Percentiles rank a stretch among this genome's conserved stretches.
These are phyloP conservation scores for Diogma glabrata DNA, from an alignment of 2,888 invertebrate genomes.

Conservation along the genomic window DNA sequence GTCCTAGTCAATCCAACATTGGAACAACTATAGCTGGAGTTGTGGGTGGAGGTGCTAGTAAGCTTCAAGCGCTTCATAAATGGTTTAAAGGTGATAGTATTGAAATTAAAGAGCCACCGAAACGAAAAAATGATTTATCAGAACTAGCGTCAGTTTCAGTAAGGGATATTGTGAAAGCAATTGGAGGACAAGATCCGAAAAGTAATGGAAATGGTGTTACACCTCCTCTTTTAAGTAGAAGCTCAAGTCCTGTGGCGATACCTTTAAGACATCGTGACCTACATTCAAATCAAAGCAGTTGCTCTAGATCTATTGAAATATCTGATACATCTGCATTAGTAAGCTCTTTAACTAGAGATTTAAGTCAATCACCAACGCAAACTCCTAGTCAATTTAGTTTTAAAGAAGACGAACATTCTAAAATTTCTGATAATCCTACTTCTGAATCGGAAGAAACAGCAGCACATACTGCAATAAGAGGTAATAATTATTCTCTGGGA, in stretches of 20 bases:
- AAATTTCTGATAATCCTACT: slow-evolving; percentile 27
- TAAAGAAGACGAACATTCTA: slow-evolving; percentile 21
- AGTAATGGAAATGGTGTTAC: slow-evolving; percentile 70
- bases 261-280: slow-evolving; percentile 32
- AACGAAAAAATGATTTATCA: slow-evolving; percentile 35
- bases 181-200: slow-evolving; percentile 52
- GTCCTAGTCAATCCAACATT: slow-evolving; percentile 27
- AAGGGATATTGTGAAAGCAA: slow-evolving; percentile 59
- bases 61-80: slow-evolving; percentile 35
- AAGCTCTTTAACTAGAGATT: slow-evolving; percentile 48
- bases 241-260: slow-evolving; percentile 49
- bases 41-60: slow-evolving; percentile 36
- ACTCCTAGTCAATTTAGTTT: slow-evolving; percentile 36
- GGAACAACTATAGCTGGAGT: slow-evolving; percentile 36
- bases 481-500: slow-evolving; percentile 33
- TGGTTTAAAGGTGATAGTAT: slow-evolving; percentile 36
- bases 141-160: slow-evolving; percentile 42
- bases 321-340: slow-evolving; percentile 51
- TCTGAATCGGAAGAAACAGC: background rate
- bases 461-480: slow-evolving; percentile 37
- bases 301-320: slow-evolving; percentile 23
- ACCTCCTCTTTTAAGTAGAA: slow-evolving; percentile 47
- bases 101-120: slow-evolving; percentile 22
- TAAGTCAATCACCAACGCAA: slow-evolving; percentile 47
- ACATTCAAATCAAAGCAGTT: slow-evolving; percentile 23